Conservation (phyloP, 2,113 vertebrate species). For the Gadus macrocephalus region DNA sequence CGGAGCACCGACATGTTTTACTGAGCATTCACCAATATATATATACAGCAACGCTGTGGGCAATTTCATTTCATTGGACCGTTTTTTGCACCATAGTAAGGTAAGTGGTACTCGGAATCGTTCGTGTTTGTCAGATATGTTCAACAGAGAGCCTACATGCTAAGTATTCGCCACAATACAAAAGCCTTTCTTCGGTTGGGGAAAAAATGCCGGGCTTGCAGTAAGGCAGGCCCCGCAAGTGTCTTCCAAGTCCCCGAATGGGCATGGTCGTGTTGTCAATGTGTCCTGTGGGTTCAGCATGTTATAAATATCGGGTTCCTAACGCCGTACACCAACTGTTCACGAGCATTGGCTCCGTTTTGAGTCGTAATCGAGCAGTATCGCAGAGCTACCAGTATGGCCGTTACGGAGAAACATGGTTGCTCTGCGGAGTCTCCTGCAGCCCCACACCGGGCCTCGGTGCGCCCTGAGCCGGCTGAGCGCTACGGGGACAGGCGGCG, state of each 20-base stretch:
- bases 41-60: too few species aligned
- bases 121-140: too few species aligned
- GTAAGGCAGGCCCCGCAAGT: conserved; percentile 68
- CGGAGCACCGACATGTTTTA: too few species aligned
- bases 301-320: too few species aligned
- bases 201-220: conserved; percentile 64
- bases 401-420: conserved; percentile 59
- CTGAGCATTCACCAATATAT: too few species aligned
- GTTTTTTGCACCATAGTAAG: too few species aligned
- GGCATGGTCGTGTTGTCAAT: conserved; percentile 20
- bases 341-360: too few species aligned
- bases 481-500: conserved; percentile 58
- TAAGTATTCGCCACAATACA: conserved; percentile 50
- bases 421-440: conserved; percentile 76
- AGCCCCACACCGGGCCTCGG: conserved; percentile 60
- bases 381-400: too few species aligned
- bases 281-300: not conserved
- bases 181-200: conserved; percentile 67
- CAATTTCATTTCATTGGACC: too few species aligned
- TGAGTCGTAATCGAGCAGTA: too few species aligned
- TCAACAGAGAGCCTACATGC: conserved; percentile 18
- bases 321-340: too few species aligned
- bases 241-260: conserved; percentile 49
- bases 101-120: too few species aligned
- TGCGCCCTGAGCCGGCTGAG: conserved; percentile 62